Conservation (phyloP, 2,113 vertebrate species). For the Dipodomys merriami region DNA sequence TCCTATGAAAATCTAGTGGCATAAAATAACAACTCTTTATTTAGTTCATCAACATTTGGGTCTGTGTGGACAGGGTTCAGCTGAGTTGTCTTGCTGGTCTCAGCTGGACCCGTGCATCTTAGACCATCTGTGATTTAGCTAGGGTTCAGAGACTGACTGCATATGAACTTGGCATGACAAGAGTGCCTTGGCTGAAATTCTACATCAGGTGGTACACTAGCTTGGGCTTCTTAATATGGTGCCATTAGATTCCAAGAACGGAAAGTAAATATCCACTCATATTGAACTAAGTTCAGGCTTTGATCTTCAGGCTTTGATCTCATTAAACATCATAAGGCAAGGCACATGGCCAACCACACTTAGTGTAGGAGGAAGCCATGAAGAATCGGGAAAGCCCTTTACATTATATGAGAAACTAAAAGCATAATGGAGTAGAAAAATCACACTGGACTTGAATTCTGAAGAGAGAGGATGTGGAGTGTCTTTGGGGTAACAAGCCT, state of each 20-base stretch:
- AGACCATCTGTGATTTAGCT: not conserved
- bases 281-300: not conserved
- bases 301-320: not conserved
- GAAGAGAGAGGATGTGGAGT: not conserved
- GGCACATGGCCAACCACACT: no score
- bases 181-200: not conserved
- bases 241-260: not conserved
- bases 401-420: not conserved
- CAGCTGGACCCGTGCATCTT: not conserved
- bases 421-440: not conserved
- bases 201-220: not conserved
- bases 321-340: not conserved
- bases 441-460: not conserved
- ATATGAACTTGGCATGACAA: not conserved
- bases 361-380: not conserved
- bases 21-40: conserved; percentile 29
- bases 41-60: not conserved
- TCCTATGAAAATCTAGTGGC: not conserved
- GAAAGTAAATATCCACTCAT: not conserved
- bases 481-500: not conserved
- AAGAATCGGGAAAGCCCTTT: not conserved
- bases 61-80: not conserved
- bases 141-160: not conserved
- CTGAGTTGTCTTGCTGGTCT: not conserved
- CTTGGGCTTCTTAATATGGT: not conserved